These are phyloP conservation scores for Andinoacara biseriatus DNA, from an alignment of 2,113 vertebrate genomes.

Conservation along the genomic window DNA sequence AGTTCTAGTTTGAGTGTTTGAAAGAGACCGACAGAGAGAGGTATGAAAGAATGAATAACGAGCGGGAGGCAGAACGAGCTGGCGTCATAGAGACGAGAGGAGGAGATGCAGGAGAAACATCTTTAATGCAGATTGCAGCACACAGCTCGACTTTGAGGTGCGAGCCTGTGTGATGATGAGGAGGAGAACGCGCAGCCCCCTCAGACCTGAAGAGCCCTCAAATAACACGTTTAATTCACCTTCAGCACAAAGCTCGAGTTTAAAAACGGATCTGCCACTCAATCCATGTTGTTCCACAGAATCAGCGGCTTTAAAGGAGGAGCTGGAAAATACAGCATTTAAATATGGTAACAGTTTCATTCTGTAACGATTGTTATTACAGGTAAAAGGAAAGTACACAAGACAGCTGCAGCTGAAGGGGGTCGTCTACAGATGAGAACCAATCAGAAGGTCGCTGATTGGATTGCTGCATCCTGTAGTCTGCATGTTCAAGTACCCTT, in stretches of 20 bases:
- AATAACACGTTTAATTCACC: neutral
- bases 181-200: neutral
- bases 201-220: neutral
- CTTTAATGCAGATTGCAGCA: slow-evolving; percentile 30
- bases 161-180: slow-evolving; percentile 13
- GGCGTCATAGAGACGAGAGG: neutral
- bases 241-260: neutral
- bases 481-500: neutral
- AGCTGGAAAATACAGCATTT: neutral
- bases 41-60: slow-evolving; percentile 18
- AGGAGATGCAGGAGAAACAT: slow-evolving; percentile 11
- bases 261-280: neutral
- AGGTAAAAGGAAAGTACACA: no score
- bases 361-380: no score
- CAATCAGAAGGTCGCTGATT: neutral
- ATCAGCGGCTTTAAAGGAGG: neutral
- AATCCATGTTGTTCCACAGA: neutral
- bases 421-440: neutral
- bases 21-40: neutral
- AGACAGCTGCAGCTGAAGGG: neutral
- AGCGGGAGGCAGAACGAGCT: neutral
- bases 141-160: slow-evolving; percentile 29
- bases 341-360: no score
- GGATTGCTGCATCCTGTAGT: neutral
- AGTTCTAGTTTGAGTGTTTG: slow-evolving; percentile 20